Conservation (phyloP, 2,797 vertebrate genomes). For the Gorsachius magnificus region DNA sequence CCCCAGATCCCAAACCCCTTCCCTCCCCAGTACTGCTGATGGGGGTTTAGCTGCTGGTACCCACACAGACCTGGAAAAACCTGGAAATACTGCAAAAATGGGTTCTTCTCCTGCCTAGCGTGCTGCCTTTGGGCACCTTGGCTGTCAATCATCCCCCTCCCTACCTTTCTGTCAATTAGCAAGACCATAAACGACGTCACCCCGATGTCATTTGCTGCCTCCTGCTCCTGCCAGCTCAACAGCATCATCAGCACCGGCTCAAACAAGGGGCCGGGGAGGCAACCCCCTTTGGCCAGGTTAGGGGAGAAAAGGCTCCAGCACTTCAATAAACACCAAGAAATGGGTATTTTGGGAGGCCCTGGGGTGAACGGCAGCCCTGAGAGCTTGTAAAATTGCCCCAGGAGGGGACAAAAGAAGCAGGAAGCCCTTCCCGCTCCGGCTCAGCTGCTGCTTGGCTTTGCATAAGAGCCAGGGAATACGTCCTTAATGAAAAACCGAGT, state of each 20-base stretch:
- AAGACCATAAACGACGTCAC: background rate
- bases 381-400: background rate
- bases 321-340: background rate
- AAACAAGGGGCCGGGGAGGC: background rate
- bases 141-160: background rate
- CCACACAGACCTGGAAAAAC: background rate
- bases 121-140: background rate
- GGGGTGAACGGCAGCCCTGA: fast-evolving
- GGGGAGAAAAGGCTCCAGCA: background rate
- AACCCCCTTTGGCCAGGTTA: background rate
- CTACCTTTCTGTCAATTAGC: background rate
- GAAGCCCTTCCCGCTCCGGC: background rate
- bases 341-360: background rate
- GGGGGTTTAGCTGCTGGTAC: background rate
- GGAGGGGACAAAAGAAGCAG: background rate
- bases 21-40: background rate
- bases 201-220: background rate
- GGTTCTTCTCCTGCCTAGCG: background rate
- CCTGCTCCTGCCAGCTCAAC: background rate
- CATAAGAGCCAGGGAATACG: background rate
- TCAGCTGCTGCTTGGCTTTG: background rate
- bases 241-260: background rate
- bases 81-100: background rate
- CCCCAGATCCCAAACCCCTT: background rate
- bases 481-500: background rate